A percentile compares a stretch with the other conserved stretches of the same genome.
These are phyloP conservation scores for Trichoplusia ni DNA, from an alignment of 1,140 invertebrate species.

Conservation along the genomic window DNA sequence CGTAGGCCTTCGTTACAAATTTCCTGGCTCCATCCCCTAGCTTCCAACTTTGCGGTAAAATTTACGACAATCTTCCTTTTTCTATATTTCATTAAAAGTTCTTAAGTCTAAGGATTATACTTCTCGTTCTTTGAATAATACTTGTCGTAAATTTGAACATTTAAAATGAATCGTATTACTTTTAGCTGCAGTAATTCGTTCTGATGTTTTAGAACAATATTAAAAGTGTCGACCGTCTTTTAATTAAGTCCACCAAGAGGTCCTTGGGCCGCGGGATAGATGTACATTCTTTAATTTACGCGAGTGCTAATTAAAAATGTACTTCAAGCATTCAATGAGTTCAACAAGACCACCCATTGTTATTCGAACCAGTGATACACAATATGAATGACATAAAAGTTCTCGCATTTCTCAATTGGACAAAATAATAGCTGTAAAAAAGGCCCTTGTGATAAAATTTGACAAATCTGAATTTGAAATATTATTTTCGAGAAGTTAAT, in stretches of 20 bases:
- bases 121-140: slow-evolving; percentile 32
- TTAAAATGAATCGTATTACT: slow-evolving; percentile 32
- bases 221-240: slow-evolving; percentile 19
- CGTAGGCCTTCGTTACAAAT: slow-evolving; percentile 15
- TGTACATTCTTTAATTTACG: neutral
- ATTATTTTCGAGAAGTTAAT: slow-evolving; percentile 8
- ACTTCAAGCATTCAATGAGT: too few species aligned
- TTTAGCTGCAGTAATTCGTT: slow-evolving; percentile 15
- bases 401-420: neutral
- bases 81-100: slow-evolving; percentile 57
- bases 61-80: slow-evolving; percentile 45
- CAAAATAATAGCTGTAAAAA: slow-evolving; percentile 5
- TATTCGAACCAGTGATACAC: neutral
- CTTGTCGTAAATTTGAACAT: slow-evolving; percentile 34
- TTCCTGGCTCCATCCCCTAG: slow-evolving; percentile 11
- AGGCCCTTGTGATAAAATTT: neutral
- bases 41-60: slow-evolving; percentile 37
- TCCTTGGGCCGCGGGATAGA: neutral
- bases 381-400: slow-evolving; percentile 5
- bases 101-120: slow-evolving; percentile 44
- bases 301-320: slow-evolving; percentile 2
- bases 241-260: slow-evolving; percentile 17
- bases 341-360: too few species aligned
- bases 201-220: slow-evolving; percentile 22
- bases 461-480: slow-evolving; percentile 29